These are phyloP conservation scores for Chymomyza procnemis DNA, from an alignment of 2,888 invertebrate species.

Conservation along the genomic window DNA sequence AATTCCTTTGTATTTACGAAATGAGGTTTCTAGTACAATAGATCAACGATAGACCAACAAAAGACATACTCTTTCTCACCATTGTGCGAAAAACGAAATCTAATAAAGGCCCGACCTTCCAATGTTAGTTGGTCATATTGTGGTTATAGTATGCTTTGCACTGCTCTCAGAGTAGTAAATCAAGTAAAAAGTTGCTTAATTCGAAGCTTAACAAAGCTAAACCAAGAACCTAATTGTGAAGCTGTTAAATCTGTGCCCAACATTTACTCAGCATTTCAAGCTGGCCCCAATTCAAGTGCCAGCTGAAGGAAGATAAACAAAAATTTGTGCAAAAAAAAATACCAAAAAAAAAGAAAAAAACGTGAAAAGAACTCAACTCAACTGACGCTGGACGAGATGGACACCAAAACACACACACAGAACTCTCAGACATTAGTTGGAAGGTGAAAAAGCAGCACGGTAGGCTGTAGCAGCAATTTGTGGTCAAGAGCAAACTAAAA, in stretches of 20 bases:
- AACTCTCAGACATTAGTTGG: slow-evolving; percentile 46
- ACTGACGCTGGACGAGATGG: slow-evolving; percentile 15
- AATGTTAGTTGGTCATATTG: not conserved
- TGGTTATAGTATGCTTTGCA: not conserved
- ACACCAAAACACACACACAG: slow-evolving; percentile 10
- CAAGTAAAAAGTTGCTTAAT: slow-evolving; percentile 32
- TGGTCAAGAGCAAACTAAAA: slow-evolving; percentile 56
- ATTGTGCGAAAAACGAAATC: not conserved
- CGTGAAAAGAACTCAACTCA: not conserved
- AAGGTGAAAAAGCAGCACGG: slow-evolving; percentile 58
- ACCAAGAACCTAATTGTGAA: slow-evolving; percentile 54
- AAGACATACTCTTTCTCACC: not conserved
- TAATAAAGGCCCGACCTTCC: slow-evolving; percentile 10
- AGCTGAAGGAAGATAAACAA: slow-evolving; percentile 41
- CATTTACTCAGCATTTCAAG: not conserved
- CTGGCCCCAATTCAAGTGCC: slow-evolving; percentile 33
- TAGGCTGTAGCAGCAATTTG: slow-evolving; percentile 61
- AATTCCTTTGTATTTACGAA: too few species aligned
- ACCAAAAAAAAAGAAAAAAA: not conserved
- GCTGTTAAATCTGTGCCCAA: slow-evolving; percentile 42
- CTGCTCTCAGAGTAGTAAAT: slow-evolving; percentile 21
- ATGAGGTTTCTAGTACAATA: too few species aligned
- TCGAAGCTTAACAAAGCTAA: slow-evolving; percentile 10
- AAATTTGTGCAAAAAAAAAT: slow-evolving; percentile 17
- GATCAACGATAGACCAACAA: too few species aligned